Base-by-base conservation (phyloP, 2,113 vertebrate genomes). In the Martes martes region DNA sequence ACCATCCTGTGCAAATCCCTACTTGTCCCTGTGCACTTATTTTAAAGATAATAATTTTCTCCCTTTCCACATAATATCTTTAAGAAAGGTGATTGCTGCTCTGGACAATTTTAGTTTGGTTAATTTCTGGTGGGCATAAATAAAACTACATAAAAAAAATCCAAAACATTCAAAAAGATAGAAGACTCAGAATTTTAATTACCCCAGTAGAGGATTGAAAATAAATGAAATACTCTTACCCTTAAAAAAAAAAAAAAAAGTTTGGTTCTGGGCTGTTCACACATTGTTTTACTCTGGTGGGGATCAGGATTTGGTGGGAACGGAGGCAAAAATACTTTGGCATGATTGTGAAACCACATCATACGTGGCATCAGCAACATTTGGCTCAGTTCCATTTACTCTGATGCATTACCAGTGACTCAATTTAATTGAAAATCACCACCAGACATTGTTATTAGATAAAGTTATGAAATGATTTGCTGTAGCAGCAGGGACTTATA, bases 391-490 rank as follows among this genome's bases (percentile, higher is more conserved):
- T 93, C 59, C 28, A 63, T 31, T 63, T 85, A 88, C 11, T 71
- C 13, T 83, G 21, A 96, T 94, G 28, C 39, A 84, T 73, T 6
- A 0, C 61, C 57, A 96, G 90, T 97, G 42, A 73, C 26, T 1
- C 0, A 61, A 96, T 98, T 97, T 95, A 98, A 98, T 92, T 96
- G 86, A 98, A 96, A 97, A 83, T 69, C 80, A 97, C 83, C 0
- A 42, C 50, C 36, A 97, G 92, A 91, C 28, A 63, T 96, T 97
- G 28, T 95, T 95, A 94, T 69, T 91, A 90, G 81, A 97, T 95
- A 80, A 95, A 97, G 33, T 89, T 96, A 24, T 88, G 83, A 98
- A 97, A 91, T 95, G 36, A 98, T 97, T 97, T 98, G 89, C 86
- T 89, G 8, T 28, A 96, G 52, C 45, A 97, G 91, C 26, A 95